Evolutionary conservation across 2,888 invertebrate genomes (phyloP), one percentile per base, ranked within the genome.

Genomic region (Cremastinae sp.): DNA sequence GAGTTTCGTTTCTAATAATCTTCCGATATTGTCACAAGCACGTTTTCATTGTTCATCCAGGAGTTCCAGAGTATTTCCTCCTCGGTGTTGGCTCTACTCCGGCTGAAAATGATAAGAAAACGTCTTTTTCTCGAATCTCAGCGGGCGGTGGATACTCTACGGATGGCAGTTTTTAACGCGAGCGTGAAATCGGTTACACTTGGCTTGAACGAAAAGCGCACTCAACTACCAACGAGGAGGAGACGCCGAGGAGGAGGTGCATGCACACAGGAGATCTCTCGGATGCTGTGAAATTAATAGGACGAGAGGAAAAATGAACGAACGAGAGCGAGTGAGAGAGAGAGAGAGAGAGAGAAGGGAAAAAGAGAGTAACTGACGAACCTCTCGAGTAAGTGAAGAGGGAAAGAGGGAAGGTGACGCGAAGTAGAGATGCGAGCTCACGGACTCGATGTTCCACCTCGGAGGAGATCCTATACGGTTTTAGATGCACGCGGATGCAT

Each of bases 271-370:
- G 72, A 75, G 65, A 65, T 43, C 55, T 39, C 49, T 72, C 43
- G 35, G 64, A 28, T 65, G 53, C 65, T 74, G 66, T 28, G 73
- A 61, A 65, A 70, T 65, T 77, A 74, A 74, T 73, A 65, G 69
- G 69, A 71, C 58, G 55, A 55, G 71, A 58, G 64, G 20, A 62
- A 22, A 49, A 43, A 58, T 59, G 39, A 64, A 18, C 2, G 35
- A 53, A 12, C 16, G 43, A 5, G 14, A 12, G 49, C 22, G 53
- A 70, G 43, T n/a, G 37, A 64, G 53, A 65, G 28, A 43, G 53
- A 39, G 58, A 43, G 43, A 56, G 45, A 37, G 53, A 14, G 58
- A 66, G 75, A 55, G 64, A 61, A 74, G 66, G 51, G 39, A 37
- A 47, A 20, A 53, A 62, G 75, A 55, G 64, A 62, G 51, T 64